These are phyloP conservation scores for Ancistrus triradiatus DNA, from an alignment of 2,113 vertebrate genomes.

Conservation along the genomic window DNA sequence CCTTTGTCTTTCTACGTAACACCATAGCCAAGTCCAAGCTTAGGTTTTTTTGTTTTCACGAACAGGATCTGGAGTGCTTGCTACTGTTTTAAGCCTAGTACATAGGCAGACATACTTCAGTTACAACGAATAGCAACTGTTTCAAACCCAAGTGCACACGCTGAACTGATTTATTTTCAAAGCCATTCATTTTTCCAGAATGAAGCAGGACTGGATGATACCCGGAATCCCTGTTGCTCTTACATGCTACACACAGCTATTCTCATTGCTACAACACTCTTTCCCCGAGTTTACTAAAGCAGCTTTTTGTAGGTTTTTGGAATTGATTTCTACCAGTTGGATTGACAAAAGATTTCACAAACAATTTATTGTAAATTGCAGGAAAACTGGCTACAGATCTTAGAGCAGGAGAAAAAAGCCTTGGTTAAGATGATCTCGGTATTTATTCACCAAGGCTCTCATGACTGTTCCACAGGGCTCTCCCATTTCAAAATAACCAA, in stretches of 20 bases:
- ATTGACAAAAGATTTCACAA: constrained; percentile 73
- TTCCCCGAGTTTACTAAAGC: not conserved
- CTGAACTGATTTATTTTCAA: too few relatives aligned
- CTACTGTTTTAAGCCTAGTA: too few relatives aligned
- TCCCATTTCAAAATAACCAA: constrained; percentile 74
- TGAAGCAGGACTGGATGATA: too few relatives aligned
- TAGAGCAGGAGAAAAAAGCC: constrained; percentile 46
- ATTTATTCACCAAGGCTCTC: constrained; percentile 68
- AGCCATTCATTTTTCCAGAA: too few relatives aligned
- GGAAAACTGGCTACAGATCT: constrained; percentile 76
- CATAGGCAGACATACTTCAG: too few relatives aligned
- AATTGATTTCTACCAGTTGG: constrained; percentile 60
- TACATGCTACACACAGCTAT: too few relatives aligned
- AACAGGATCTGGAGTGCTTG: too few relatives aligned
- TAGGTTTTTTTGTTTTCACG: too few relatives aligned
- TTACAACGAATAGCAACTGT: too few relatives aligned
- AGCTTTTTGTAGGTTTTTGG: constrained; percentile 23
- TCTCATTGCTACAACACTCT: not conserved
- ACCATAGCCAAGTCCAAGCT: not conserved
- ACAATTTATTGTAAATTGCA: constrained; percentile 77
- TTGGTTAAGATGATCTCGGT: constrained; percentile 66
- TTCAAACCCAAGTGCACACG: too few relatives aligned
- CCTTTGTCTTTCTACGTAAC: not conserved
- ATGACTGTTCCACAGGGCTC: constrained; percentile 65
- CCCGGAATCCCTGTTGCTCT: too few relatives aligned